A percentile compares a stretch with the other conserved stretches of the same genome.
Evolutionary conservation across 1,140 invertebrate species (phyloP).

Genomic region (Hycleus phaleratus): DNA sequence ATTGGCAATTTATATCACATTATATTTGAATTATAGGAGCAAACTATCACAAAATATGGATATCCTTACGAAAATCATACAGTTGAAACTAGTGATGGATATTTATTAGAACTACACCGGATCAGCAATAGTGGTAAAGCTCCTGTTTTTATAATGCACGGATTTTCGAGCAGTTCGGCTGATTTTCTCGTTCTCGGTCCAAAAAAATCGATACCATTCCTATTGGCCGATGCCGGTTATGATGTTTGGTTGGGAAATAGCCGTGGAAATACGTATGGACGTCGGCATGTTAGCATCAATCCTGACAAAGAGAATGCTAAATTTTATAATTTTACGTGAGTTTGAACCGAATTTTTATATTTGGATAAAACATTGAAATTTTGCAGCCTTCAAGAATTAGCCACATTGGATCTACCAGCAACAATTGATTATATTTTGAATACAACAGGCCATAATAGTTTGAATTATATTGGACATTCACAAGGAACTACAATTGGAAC

Average conservation of each 20-base stretch:
- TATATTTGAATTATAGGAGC: slow-evolving; percentile 38
- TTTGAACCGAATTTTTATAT: slow-evolving; percentile 54
- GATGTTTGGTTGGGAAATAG: slow-evolving; percentile 72
- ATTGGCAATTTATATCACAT: no score
- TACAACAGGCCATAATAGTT: slow-evolving; percentile 33
- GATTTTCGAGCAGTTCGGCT: slow-evolving; percentile 63
- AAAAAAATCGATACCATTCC: slow-evolving; percentile 47
- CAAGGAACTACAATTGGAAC: slow-evolving; percentile 53
- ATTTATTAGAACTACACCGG: slow-evolving; percentile 62
- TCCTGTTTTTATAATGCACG: slow-evolving; percentile 54
- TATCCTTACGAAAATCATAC: slow-evolving; percentile 61
- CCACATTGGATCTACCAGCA: slow-evolving; percentile 53
- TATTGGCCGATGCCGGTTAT: slow-evolving; percentile 62
- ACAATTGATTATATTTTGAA: slow-evolving; percentile 53
- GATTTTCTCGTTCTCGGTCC: slow-evolving; percentile 63
- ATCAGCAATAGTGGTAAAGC: slow-evolving; percentile 45
- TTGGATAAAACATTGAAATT: no score
- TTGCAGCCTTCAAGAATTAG: no score
- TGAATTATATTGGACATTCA: slow-evolving; percentile 61
- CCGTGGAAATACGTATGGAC: slow-evolving; percentile 57
- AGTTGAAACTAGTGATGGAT: slow-evolving; percentile 64
- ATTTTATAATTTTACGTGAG: slow-evolving; percentile 63
- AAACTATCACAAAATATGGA: slow-evolving; percentile 55
- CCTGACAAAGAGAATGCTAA: slow-evolving; percentile 33
- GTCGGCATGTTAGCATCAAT: slow-evolving; percentile 40